A percentile compares a stretch with the other conserved stretches of the same genome.
These are phyloP conservation scores for Amniataba percoides DNA, from an alignment of 2,797 vertebrate genomes.

Conservation along the genomic window DNA sequence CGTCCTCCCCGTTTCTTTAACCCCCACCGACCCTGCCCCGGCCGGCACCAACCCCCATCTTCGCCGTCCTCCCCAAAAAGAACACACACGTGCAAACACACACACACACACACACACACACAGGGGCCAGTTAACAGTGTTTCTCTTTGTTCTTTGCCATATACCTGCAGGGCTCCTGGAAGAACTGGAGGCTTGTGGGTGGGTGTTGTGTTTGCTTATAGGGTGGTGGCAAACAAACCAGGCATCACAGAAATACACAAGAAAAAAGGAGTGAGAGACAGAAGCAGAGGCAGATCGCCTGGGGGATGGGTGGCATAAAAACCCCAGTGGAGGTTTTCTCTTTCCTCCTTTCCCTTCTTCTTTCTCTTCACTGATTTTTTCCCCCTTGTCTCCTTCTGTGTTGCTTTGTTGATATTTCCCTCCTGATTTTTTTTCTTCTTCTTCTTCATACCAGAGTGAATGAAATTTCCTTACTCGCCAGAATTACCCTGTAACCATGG, in stretches of 20 bases:
- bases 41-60: slow-evolving; percentile 35
- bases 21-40: slow-evolving; percentile 26
- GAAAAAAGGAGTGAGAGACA: slow-evolving; percentile 61
- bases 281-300: slow-evolving; percentile 65
- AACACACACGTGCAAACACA: slow-evolving; percentile 15
- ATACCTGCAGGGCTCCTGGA: slow-evolving; percentile 81
- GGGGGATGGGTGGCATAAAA: slow-evolving; percentile 73
- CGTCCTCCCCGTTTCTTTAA: slow-evolving; percentile 51
- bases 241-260: slow-evolving; percentile 77
- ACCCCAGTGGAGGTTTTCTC: slow-evolving; percentile 59
- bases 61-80: slow-evolving; percentile 36
- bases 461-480: slow-evolving; percentile 89
- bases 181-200: slow-evolving; percentile 75
- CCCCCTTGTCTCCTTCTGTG: slow-evolving; percentile 36
- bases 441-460: slow-evolving; percentile 82
- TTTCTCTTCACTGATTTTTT: slow-evolving; percentile 23
- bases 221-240: slow-evolving; percentile 80
- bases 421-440: slow-evolving; percentile 63
- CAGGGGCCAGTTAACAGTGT: slow-evolving; percentile 69
- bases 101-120: slow-evolving; percentile 36
- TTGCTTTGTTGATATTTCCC: slow-evolving; percentile 82
- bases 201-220: slow-evolving; percentile 82
- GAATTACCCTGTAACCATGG: slow-evolving; percentile 88
- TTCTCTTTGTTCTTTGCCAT: slow-evolving; percentile 81
- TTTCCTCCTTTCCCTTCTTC: slow-evolving; percentile 36